Evolutionary conservation across 1,140 invertebrate species (phyloP).

Genomic region (Drosophila nigromelanica): DNA sequence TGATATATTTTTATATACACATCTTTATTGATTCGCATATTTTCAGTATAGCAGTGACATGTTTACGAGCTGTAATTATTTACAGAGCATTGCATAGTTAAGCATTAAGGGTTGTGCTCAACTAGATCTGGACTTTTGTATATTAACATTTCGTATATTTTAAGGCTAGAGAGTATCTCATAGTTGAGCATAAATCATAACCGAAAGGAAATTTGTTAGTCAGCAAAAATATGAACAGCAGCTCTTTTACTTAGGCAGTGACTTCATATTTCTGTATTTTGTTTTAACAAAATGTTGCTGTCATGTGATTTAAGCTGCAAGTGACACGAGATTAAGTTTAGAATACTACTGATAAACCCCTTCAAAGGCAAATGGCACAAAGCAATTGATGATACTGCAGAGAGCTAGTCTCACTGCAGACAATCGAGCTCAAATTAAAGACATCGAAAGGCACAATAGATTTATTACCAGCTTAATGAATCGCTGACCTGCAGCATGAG

Average conservation of each 20-base stretch:
- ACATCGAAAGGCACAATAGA: background rate
- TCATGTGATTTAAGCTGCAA: slow-evolving; percentile 62
- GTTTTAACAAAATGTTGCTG: slow-evolving; percentile 57
- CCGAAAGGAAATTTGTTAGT: slow-evolving; percentile 58
- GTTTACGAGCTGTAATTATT: background rate
- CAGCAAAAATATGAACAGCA: slow-evolving; percentile 58
- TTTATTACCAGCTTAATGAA: slow-evolving; percentile 11
- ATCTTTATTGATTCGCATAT: slow-evolving; percentile 7
- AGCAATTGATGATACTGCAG: slow-evolving; percentile 14
- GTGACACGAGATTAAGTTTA: slow-evolving; percentile 62
- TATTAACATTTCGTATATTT: background rate
- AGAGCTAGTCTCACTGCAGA: background rate
- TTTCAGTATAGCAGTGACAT: background rate
- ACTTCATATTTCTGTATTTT: slow-evolving; percentile 44
- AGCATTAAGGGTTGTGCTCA: no score
- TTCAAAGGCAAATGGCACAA: slow-evolving; percentile 18
- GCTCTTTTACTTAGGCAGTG: slow-evolving; percentile 20
- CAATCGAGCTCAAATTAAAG: background rate
- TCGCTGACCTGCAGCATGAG: slow-evolving; percentile 12
- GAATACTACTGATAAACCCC: slow-evolving; percentile 17
- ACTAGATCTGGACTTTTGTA: no score
- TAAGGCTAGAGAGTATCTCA: slow-evolving; percentile 3
- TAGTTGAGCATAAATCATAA: slow-evolving; percentile 40
- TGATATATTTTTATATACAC: background rate
- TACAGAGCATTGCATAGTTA: background rate